Base-by-base conservation (phyloP, 2,113 vertebrate genomes). In the Ranitomeya variabilis region DNA sequence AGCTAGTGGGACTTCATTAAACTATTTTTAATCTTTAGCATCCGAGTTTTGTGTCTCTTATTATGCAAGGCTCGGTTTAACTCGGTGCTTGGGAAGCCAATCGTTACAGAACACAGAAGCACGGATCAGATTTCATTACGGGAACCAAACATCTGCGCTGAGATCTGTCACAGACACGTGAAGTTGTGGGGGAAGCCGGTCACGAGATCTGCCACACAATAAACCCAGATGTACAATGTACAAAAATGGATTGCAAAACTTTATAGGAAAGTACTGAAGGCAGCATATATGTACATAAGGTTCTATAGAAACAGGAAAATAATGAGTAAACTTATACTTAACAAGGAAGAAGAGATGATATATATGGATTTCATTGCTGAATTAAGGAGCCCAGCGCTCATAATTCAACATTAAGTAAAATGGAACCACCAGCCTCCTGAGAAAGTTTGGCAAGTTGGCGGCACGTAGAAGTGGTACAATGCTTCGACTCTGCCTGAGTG, bases 91-190 rank as follows among this genome's bases (percentile, higher is more conserved):
- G 78, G n/a, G 78, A 60, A 59, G 52, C 55, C 78, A 52, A n/a
- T 57, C 3, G 77, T 57, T 80, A 55, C 51, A 54, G 78, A 57
- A 54, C 12, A 80, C 78, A 26, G 55, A 31, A 80, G 55, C 54
- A 7, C 3, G 78, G 78, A 26, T 80, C 78, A 31, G 55, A 57
- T 80, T 80, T 80, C 78, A 80, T 31, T 59, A 23, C 78, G 23
- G n/a, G 54, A 59, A 80, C 52, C n/a, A 26, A 59, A 80, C 55
- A 80, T 80, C 78, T 80, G 78, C 52, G 18, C 78, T 59, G 78
- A 80, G 78, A 80, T 60, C 55, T 31, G 78, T 80, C 51, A 55
- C 77, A 55, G 11, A 57, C 77, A 79, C 51, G 1, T 55, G 52
- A 55, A n/a, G 21, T n/a, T 57, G 23, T 79, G 77, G 52, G 23